These are phyloP conservation scores for Auanema freiburgensis DNA, from an alignment of 2,888 invertebrate genomes.

Conservation along the genomic window DNA sequence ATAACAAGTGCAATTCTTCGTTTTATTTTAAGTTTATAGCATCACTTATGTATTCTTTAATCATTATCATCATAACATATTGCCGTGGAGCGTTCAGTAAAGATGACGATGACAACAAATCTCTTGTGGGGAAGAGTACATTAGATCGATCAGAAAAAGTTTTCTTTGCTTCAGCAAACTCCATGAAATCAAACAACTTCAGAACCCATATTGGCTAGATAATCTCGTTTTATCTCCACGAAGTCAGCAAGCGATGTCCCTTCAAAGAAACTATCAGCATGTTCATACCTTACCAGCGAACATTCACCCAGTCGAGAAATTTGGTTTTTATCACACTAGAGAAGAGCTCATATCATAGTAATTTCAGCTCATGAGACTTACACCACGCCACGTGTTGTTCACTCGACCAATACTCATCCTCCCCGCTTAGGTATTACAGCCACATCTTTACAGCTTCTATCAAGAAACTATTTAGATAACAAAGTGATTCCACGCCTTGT, in stretches of 20 bases:
- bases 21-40: constrained; percentile 19
- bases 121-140: constrained; percentile 18
- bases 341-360: neutral
- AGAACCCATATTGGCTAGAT: constrained; percentile 28
- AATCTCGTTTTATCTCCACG: constrained; percentile 28
- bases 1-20: constrained; percentile 12
- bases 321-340: neutral
- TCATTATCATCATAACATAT: constrained; percentile 20
- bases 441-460: too few species aligned
- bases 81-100: constrained; percentile 18
- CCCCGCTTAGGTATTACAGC: too few species aligned
- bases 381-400: too few species aligned
- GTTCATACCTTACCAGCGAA: constrained; percentile 13
- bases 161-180: neutral
- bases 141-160: constrained; percentile 22
- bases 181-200: neutral
- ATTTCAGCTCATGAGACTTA: neutral
- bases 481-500: too few species aligned
- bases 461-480: too few species aligned
- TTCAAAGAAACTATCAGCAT: constrained; percentile 21
- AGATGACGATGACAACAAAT: constrained; percentile 11
- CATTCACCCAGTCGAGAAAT: neutral
- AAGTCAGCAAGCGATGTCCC: constrained; percentile 6
- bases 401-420: too few species aligned
- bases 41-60: constrained; percentile 29